Evolutionary conservation across 2,113 vertebrate genomes (phyloP), one percentile per base, ranked within the genome.

Genomic region (Takifugu bimaculatus): DNA sequence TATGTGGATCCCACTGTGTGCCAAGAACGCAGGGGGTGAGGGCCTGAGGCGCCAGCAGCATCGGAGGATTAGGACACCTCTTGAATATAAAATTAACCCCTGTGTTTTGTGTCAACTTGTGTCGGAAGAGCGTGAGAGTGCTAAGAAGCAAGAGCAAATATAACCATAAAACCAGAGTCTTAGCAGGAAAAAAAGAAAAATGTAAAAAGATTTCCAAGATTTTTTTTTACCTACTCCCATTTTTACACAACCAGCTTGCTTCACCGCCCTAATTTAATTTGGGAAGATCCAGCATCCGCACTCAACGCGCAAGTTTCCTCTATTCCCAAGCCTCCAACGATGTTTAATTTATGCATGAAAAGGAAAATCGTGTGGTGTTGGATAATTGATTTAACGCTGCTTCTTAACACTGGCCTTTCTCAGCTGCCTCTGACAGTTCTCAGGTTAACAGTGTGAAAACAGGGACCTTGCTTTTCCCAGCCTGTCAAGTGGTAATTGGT

Each of bases 401-500:
- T 77, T 87, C 72, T 75, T 77, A 88, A 75, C 74, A 70, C 59
- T 70, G 69, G 72, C 68, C 59, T 71, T 60, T 50, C 68, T 74
- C 58, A 75, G 65, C 39, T 70, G 59, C 35, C 10, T 75, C 80
- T 86, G 83, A 88, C 80, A 87, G 85, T 81, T 69, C 65, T 74
- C 69, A 72, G 85, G 77, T 89, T 88, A 88, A 88, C 89, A 77
- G 73, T 81, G 84, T 86, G 84, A 88, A 86, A 91, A 88, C 67
- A 74, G 74, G 77, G 79, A 88, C 75, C 72, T 29, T 87, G 83
- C 65, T 85, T 86, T 79, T 59, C 78, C 71, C 71, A 75, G 83
- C 79, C 82, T 90, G 87, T 89, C 85, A 90, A 81, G 60, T 74
- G 64, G 78, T 90, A 92, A 91, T 92, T 90, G 84, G 84, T 80